A percentile compares a stretch with the other conserved stretches of the same genome.
Conservation (phyloP, 2,797 vertebrate genomes). For the Naso thynnoides region DNA sequence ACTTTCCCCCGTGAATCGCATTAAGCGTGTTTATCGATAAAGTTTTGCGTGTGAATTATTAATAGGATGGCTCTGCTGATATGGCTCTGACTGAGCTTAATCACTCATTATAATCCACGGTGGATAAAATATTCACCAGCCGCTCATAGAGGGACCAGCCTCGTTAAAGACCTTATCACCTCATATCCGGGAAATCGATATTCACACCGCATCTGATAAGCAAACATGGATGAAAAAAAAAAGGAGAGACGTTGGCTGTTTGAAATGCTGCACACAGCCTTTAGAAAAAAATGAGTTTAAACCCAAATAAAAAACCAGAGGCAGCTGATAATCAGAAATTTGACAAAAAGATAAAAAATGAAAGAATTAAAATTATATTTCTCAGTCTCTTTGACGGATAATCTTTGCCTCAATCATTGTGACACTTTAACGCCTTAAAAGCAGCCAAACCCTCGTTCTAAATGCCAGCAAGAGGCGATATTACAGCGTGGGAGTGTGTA, state of each 20-base stretch:
- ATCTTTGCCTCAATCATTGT: conserved; percentile 18
- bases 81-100: conserved; percentile 61
- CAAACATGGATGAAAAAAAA: conserved; percentile 47
- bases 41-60: conserved; percentile 66
- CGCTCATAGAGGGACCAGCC: conserved; percentile 32
- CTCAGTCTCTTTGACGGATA: conserved; percentile 17
- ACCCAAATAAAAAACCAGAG: conserved; percentile 15
- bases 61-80: conserved; percentile 58
- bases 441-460: background rate
- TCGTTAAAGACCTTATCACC: conserved; percentile 73
- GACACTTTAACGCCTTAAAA: conserved; percentile 2
- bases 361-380: conserved; percentile 21
- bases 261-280: conserved; percentile 15
- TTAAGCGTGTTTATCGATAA: conserved; percentile 60
- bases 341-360: conserved; percentile 21
- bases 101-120: conserved; percentile 73
- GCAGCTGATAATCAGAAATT: background rate
- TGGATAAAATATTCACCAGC: conserved; percentile 71
- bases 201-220: conserved; percentile 74
- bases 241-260: conserved; percentile 1
- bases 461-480: conserved; percentile 10
- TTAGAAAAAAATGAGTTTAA: background rate
- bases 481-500: background rate
- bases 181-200: conserved; percentile 73
- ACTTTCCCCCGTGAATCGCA: conserved; percentile 28